A percentile compares a stretch with the other conserved stretches of the same genome.
Evolutionary conservation across 2,888 invertebrate genomes (phyloP).

Genomic region (Pycnomerus fuliginosus): DNA sequence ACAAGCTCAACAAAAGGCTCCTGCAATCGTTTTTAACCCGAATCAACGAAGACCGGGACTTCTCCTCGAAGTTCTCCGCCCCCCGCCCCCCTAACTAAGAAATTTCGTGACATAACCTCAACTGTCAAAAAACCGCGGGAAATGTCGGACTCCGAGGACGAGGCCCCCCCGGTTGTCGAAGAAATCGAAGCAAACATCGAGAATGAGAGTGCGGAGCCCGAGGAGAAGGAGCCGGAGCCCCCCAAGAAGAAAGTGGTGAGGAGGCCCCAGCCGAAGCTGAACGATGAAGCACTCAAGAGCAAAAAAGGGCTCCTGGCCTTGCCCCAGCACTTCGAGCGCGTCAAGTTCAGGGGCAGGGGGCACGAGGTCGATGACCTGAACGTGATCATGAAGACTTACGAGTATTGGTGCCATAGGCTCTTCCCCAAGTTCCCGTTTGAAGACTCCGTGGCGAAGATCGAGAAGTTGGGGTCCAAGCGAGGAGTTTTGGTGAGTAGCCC

Average conservation of each 20-base stretch:
- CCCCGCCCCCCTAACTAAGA: conserved; percentile 16
- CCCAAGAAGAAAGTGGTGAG: conserved; percentile 60
- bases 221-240: conserved; percentile 44
- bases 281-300: conserved; percentile 71
- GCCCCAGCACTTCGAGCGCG: conserved; percentile 75
- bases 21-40: conserved; percentile 62
- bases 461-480: conserved; percentile 80
- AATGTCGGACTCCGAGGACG: conserved; percentile 23
- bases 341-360: conserved; percentile 80
- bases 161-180: conserved; percentile 27
- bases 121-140: conserved; percentile 19
- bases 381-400: conserved; percentile 74
- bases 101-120: conserved; percentile 32
- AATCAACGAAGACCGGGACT: conserved; percentile 55
- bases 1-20: conserved; percentile 66
- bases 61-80: no score
- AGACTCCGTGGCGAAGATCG: conserved; percentile 76
- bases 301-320: conserved; percentile 80
- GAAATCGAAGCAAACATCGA: conserved; percentile 25
- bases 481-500: conserved; percentile 72
- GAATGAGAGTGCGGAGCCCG: conserved; percentile 18
- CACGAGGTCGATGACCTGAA: conserved; percentile 82
- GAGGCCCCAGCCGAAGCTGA: conserved; percentile 68
- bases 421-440: conserved; percentile 88
- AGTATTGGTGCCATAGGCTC: conserved; percentile 92